phyloP scores from a whole-genome alignment of 2,888 invertebrate genomes.

The Diadegma fenestrale region DNA sequence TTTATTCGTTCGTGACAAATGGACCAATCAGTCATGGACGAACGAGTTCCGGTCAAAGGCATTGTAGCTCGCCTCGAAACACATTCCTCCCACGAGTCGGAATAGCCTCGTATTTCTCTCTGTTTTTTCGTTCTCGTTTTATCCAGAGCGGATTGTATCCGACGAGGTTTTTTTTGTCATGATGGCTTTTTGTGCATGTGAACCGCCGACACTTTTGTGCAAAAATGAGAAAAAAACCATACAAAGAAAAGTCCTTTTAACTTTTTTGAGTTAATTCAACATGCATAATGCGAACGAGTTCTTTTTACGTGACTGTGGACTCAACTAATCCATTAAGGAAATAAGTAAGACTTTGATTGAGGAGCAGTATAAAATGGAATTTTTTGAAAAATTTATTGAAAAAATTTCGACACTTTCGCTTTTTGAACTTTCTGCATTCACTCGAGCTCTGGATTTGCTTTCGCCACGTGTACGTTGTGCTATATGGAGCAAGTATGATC shows the following conservation, averaged over 20 bases:
- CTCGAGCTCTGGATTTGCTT: not conserved
- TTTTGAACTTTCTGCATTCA: not conserved
- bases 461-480: not conserved
- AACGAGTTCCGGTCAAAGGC: constrained; percentile 44
- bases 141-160: constrained; percentile 8
- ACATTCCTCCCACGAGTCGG: constrained; percentile 3
- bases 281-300: too few relatives aligned
- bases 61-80: constrained; percentile 1
- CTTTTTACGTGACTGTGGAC: too few relatives aligned
- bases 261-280: too few relatives aligned
- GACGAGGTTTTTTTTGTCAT: constrained; percentile 7
- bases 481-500: not conserved
- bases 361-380: too few relatives aligned
- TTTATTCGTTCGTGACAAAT: constrained; percentile 34
- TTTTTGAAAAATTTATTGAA: too few relatives aligned
- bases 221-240: not conserved
- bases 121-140: constrained; percentile 25
- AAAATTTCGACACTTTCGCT: not conserved
- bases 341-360: too few relatives aligned
- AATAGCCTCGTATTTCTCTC: constrained; percentile 16
- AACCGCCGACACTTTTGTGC: not conserved
- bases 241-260: not conserved
- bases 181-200: not conserved
- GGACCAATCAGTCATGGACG: constrained; percentile 5
- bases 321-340: too few relatives aligned